Percentiles rank a stretch among this genome's conserved stretches.
Conservation (phyloP, 2,888 invertebrate species). For the Drosophila siamana region DNA sequence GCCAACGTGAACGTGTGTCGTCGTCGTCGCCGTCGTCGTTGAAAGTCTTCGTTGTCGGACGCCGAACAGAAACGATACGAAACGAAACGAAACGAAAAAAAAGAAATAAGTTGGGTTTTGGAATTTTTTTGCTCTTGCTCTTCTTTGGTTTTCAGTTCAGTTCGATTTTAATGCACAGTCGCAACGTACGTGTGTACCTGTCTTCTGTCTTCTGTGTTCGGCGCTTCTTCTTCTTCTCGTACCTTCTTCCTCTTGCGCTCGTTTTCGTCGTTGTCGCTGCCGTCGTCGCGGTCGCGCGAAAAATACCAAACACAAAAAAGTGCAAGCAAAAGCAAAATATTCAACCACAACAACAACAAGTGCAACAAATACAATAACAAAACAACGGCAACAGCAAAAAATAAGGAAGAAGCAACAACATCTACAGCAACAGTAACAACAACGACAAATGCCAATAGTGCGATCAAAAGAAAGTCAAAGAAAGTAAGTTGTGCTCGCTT, state of each 20-base stretch:
- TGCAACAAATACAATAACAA: conserved; percentile 40
- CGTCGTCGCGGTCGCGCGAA: conserved; percentile 36
- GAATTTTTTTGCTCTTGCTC: conserved; percentile 84
- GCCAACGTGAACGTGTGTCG: conserved; percentile 36
- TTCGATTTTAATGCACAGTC: conserved; percentile 83
- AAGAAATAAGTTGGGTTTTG: conserved; percentile 80
- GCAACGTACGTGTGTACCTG: conserved; percentile 70
- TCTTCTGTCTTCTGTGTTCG: conserved; percentile 37
- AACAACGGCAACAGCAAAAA: conserved; percentile 7
- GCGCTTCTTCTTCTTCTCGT: conserved; percentile 34
- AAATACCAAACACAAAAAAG: conserved; percentile 44
- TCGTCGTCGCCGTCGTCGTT: conserved; percentile 57
- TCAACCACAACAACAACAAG: conserved; percentile 31
- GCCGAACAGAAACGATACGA: conserved; percentile 61
- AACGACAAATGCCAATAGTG: conserved; percentile 38
- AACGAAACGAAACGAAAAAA: conserved; percentile 49
- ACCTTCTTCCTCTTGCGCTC: conserved; percentile 33
- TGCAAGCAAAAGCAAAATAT: conserved; percentile 51
- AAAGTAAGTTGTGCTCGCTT: conserved; percentile 68
- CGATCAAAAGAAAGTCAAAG: conserved; percentile 63
- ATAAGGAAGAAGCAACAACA: conserved; percentile 38
- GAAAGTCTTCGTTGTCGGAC: conserved; percentile 63
- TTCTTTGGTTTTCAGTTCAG: conserved; percentile 84
- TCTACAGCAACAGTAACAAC: too few relatives aligned
- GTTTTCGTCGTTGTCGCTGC: conserved; percentile 18